Percentiles rank a stretch among this genome's conserved stretches.
These are phyloP conservation scores for Lycocerus yunnanus DNA, from an alignment of 2,888 invertebrate species.

Conservation along the genomic window DNA sequence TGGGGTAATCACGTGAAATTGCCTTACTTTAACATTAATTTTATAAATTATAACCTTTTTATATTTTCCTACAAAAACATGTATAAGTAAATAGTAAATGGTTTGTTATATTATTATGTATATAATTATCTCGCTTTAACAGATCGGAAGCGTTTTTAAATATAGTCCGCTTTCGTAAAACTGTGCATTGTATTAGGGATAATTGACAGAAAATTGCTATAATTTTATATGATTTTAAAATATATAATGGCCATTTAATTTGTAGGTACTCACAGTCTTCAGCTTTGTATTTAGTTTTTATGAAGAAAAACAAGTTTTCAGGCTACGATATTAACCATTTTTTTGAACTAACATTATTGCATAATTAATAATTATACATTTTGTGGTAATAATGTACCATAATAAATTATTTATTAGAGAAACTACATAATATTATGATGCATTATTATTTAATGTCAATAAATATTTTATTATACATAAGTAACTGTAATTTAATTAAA, in stretches of 20 bases:
- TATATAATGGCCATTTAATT: constrained; percentile 49
- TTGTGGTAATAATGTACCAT: neutral
- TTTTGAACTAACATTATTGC: constrained; percentile 21
- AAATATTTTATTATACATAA: neutral
- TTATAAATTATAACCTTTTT: constrained; percentile 1
- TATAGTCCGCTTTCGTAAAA: constrained; percentile 20
- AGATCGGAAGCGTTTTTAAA: constrained; percentile 15
- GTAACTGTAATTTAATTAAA: neutral
- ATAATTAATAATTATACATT: constrained; percentile 24
- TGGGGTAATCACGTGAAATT: neutral
- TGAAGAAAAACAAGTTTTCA: constrained; percentile 11
- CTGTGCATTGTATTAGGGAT: constrained; percentile 35
- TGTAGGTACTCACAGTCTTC: constrained; percentile 36
- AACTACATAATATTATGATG: neutral
- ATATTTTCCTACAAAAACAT: neutral
- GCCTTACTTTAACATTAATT: neutral
- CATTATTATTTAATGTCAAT: neutral
- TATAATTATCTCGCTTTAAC: constrained; percentile 28
- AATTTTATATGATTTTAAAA: constrained; percentile 49
- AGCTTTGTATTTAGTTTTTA: constrained; percentile 31
- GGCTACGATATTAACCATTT: constrained; percentile 16
- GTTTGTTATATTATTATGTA: constrained; percentile 18
- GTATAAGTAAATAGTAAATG: constrained; percentile 12
- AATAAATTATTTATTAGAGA: neutral
- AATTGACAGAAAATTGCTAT: constrained; percentile 48